Evolutionary conservation across 1,140 invertebrate species (phyloP).

Genomic region (Hypothenemus hampei): DNA sequence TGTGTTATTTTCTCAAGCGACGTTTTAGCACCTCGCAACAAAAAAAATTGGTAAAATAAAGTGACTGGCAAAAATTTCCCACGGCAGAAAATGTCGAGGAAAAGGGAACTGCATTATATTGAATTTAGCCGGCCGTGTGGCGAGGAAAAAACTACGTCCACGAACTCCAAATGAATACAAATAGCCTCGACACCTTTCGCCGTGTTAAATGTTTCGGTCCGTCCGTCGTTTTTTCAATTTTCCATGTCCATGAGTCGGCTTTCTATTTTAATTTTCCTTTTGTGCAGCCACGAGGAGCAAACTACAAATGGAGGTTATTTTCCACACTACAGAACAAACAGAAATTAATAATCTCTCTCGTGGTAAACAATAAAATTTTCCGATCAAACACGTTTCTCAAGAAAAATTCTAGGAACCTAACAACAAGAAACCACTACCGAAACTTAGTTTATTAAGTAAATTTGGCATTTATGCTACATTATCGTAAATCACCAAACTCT

Average conservation of each 20-base stretch:
- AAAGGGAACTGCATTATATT: conserved; percentile 12
- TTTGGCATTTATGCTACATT: too few species aligned
- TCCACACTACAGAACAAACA: background rate
- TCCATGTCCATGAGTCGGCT: conserved; percentile 8
- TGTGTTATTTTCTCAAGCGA: too few species aligned
- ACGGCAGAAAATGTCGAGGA: background rate
- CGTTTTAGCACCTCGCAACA: background rate
- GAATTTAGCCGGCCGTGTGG: conserved; percentile 6
- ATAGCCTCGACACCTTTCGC: conserved; percentile 12
- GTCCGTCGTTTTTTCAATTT: conserved; percentile 10
- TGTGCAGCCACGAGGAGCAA: conserved; percentile 9
- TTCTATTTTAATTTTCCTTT: background rate
- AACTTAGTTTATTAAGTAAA: too few species aligned
- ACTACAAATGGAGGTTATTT: conserved; percentile 9
- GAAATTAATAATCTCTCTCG: too few species aligned
- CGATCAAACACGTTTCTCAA: too few species aligned
- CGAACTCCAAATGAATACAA: conserved; percentile 16
- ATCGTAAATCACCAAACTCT: too few species aligned
- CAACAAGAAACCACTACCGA: too few species aligned
- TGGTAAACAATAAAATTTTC: too few species aligned
- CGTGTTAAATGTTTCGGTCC: conserved; percentile 15
- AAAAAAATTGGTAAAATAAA: background rate
- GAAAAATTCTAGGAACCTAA: too few species aligned
- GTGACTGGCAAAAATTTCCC: background rate
- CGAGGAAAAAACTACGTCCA: conserved; percentile 11